These are phyloP conservation scores for Corella eumyota DNA, from an alignment of 23 tunicate species.

Conservation along the genomic window DNA sequence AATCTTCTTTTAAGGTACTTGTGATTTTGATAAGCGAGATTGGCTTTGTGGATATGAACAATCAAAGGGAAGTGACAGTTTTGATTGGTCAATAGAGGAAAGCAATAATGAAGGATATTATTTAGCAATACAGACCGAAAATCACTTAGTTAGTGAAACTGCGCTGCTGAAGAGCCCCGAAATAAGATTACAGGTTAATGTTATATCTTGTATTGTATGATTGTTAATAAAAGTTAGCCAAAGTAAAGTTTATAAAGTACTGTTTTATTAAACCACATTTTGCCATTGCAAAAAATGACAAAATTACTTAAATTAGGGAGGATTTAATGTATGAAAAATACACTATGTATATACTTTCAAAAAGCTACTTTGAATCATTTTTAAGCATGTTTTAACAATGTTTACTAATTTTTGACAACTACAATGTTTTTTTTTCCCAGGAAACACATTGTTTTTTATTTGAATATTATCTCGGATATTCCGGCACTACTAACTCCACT, in stretches of 20 bases:
- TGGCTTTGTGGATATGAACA: slow-evolving; percentile 46
- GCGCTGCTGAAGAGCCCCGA: slow-evolving; percentile 46
- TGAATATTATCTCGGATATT: slow-evolving; percentile 21
- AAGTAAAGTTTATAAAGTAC: neutral
- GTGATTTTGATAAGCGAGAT: slow-evolving; percentile 35
- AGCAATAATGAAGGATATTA: slow-evolving; percentile 14
- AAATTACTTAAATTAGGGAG: no score
- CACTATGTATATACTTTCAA: no score
- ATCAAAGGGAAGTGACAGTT: slow-evolving; percentile 19
- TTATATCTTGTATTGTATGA: neutral
- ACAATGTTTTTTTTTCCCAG: slow-evolving; percentile 16
- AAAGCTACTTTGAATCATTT: no score
- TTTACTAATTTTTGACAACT: neutral
- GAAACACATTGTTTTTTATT: slow-evolving; percentile 86
- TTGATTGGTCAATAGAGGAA: slow-evolving; percentile 45
- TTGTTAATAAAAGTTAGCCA: neutral
- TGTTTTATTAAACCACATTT: neutral
- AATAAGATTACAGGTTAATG: slow-evolving; percentile 39
- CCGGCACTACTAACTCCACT: slow-evolving; percentile 2
- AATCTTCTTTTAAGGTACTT: no score
- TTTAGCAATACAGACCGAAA: slow-evolving; percentile 39
- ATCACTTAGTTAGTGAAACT: slow-evolving; percentile 29
- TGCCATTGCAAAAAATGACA: neutral
- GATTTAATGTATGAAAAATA: no score
- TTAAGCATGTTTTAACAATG: no score